These are phyloP conservation scores for Sarcophilus harrisii DNA, from an alignment of 2,797 vertebrate species.

Conservation along the genomic window DNA sequence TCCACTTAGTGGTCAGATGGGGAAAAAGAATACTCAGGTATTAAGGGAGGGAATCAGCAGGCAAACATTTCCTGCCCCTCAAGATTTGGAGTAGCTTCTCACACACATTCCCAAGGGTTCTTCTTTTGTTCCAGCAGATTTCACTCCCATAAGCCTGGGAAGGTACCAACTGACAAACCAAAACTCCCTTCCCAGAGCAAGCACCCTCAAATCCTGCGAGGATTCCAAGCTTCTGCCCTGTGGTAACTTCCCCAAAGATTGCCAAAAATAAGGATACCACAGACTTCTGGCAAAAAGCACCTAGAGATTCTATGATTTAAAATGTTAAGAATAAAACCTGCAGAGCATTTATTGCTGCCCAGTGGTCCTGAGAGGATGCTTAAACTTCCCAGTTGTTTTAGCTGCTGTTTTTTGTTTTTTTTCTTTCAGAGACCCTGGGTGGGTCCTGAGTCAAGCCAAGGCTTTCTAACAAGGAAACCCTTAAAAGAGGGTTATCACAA, in stretches of 20 bases:
- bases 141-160: constrained; percentile 8
- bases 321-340: constrained; percentile 72
- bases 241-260: background rate
- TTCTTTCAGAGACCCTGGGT: constrained; percentile 21
- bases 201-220: background rate
- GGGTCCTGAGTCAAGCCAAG: constrained; percentile 68
- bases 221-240: background rate
- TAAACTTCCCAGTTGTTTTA: constrained; percentile 68
- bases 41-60: background rate
- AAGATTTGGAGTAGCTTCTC: background rate
- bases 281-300: constrained; percentile 74
- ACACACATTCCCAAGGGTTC: constrained; percentile 64
- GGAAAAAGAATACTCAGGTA: rapidly evolving
- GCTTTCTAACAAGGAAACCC: background rate
- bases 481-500: background rate
- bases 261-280: background rate
- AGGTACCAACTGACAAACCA: background rate
- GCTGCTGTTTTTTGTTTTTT: constrained; percentile 54
- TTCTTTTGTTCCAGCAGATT: constrained; percentile 27
- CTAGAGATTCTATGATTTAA: constrained; percentile 43
- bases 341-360: constrained; percentile 76
- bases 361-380: constrained; percentile 82
- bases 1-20: background rate
- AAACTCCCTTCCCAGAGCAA: background rate
- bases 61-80: rapidly evolving